These are phyloP conservation scores for Sylvicapra grimmia DNA, from an alignment of 2,113 vertebrate species.

Conservation along the genomic window DNA sequence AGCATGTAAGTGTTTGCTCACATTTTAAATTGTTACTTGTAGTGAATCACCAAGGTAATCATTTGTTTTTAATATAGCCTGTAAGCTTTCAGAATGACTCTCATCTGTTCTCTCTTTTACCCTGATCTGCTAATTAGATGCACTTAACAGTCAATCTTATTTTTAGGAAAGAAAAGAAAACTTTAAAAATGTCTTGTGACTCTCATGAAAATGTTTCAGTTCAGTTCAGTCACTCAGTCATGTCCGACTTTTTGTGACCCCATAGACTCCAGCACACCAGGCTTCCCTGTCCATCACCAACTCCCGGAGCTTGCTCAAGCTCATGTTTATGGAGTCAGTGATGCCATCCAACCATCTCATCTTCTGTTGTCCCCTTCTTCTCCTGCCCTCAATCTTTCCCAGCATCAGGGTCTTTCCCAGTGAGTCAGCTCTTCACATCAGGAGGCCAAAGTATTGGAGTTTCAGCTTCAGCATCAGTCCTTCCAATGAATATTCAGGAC, in stretches of 20 bases:
- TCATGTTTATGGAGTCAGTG: background rate
- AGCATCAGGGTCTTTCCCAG: background rate
- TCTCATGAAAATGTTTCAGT: background rate
- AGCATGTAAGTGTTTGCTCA: background rate
- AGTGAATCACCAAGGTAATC: background rate
- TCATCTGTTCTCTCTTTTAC: conserved; percentile 12
- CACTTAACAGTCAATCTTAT: background rate
- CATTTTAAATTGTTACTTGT: background rate
- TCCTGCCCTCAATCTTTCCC: background rate
- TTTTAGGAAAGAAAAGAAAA: background rate
- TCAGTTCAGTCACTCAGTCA: background rate
- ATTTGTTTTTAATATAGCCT: conserved; percentile 39
- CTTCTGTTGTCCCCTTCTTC: background rate
- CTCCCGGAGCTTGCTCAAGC: background rate
- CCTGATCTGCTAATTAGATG: conserved; percentile 43
- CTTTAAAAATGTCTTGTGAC: background rate
- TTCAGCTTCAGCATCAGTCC: background rate
- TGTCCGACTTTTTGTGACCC: background rate
- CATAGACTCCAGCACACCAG: background rate
- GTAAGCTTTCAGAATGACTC: conserved; percentile 23
- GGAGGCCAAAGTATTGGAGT: background rate
- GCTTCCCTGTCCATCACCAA: background rate
- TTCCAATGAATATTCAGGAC: background rate
- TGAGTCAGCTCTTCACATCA: background rate
- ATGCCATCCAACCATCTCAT: background rate